These are phyloP conservation scores for Enteromius treurensis DNA, from an alignment of 2,797 vertebrate genomes.

Conservation along the genomic window DNA sequence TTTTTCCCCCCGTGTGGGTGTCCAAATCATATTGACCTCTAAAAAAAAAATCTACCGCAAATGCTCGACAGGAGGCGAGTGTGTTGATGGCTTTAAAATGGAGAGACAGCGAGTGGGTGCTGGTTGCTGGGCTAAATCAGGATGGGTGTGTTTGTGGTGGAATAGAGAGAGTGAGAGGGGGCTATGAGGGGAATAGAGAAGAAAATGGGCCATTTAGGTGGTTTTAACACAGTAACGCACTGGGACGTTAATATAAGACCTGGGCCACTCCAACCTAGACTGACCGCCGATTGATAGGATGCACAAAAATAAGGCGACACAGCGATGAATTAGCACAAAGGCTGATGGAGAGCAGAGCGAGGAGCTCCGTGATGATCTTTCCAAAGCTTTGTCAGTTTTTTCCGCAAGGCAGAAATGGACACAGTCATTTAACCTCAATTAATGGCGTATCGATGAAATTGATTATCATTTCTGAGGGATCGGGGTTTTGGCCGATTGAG, in stretches of 20 bases:
- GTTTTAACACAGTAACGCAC: slow-evolving; percentile 48
- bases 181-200: slow-evolving; percentile 66
- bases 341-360: slow-evolving; percentile 33
- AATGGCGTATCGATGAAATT: slow-evolving; percentile 23
- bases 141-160: slow-evolving; percentile 73
- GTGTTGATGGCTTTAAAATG: slow-evolving; percentile 58
- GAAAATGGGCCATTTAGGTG: slow-evolving; percentile 68
- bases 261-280: slow-evolving; percentile 24
- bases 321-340: slow-evolving; percentile 66
- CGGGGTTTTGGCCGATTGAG: slow-evolving; percentile 17
- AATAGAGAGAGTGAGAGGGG: slow-evolving; percentile 58
- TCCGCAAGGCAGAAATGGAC: neutral
- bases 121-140: slow-evolving; percentile 70
- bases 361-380: neutral
- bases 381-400: neutral
- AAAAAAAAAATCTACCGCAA: slow-evolving; percentile 19
- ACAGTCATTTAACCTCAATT: slow-evolving; percentile 22
- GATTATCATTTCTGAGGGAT: slow-evolving; percentile 40
- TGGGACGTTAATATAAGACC: slow-evolving; percentile 57
- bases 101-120: slow-evolving; percentile 58
- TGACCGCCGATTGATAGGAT: slow-evolving; percentile 62
- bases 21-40: slow-evolving; percentile 49
- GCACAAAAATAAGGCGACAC: slow-evolving; percentile 66
- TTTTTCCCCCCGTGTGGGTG: neutral
- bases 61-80: slow-evolving; percentile 40